These are phyloP conservation scores for Pampus argenteus DNA, from an alignment of 2,797 vertebrate species.

Conservation along the genomic window DNA sequence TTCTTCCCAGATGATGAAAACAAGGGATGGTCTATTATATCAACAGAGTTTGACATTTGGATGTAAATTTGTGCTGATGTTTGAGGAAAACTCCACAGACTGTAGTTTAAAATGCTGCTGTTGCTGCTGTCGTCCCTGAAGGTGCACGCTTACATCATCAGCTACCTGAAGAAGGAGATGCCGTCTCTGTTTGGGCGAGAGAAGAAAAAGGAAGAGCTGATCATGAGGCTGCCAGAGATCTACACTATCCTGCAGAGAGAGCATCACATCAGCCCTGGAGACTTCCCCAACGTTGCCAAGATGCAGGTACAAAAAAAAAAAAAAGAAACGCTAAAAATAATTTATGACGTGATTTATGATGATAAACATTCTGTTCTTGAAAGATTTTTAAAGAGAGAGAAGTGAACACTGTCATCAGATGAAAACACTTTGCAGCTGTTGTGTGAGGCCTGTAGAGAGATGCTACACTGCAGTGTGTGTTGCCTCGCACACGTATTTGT, in stretches of 20 bases:
- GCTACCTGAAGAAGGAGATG: conserved; percentile 98
- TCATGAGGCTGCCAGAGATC: conserved; percentile 92
- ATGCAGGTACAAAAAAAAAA: conserved; percentile 88
- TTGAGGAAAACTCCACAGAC: too few relatives aligned
- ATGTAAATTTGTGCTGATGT: not conserved
- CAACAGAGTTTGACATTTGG: too few relatives aligned
- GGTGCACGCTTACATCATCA: conserved; percentile 99
- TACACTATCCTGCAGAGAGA: conserved; percentile 93
- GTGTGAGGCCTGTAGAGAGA: conserved; percentile 28
- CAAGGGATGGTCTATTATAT: not conserved
- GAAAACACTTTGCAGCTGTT: conserved; percentile 52
- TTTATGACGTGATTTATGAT: too few relatives aligned
- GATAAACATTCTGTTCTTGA: not conserved
- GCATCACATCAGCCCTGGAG: conserved; percentile 95
- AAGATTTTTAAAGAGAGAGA: too few relatives aligned
- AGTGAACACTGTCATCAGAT: not conserved
- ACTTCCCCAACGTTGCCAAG: conserved; percentile 95
- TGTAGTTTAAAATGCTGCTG: too few relatives aligned
- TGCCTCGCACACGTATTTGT: too few relatives aligned
- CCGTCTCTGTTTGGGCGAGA: conserved; percentile 96
- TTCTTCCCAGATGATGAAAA: not conserved
- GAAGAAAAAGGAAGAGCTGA: conserved; percentile 95
- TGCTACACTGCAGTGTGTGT: conserved; percentile 22
- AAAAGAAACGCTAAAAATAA: too few relatives aligned
- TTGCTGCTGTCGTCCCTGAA: conserved; percentile 52